phyloP scores from a whole-genome alignment of 2,888 invertebrate genomes.

The Hypsopygia costalis region DNA sequence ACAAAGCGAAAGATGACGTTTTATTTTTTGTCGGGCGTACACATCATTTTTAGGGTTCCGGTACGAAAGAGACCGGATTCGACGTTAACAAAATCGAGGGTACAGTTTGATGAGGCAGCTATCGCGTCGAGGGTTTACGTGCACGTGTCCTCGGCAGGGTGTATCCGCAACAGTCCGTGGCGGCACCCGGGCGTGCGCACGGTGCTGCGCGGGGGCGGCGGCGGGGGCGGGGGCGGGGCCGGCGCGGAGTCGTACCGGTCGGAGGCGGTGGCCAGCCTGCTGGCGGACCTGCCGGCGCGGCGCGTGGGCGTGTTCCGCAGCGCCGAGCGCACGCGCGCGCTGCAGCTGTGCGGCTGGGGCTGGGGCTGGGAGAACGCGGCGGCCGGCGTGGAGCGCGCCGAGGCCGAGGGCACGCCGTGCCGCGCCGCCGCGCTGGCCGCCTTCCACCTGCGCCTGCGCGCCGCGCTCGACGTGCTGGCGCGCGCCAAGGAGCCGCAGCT shows the following conservation, averaged over 20 bases:
- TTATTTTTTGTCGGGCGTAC: no score
- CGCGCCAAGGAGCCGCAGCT: conserved; percentile 74
- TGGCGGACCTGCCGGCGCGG: conserved; percentile 83
- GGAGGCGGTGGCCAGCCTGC: conserved; percentile 80
- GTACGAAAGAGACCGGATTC: no score
- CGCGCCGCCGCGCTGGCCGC: conserved; percentile 95
- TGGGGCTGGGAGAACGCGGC: conserved; percentile 85
- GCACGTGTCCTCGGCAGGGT: conserved; percentile 52
- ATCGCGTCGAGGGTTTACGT: no score
- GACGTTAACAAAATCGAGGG: no score
- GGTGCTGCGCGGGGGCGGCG: conserved; percentile 58
- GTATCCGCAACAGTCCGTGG: conserved; percentile 77
- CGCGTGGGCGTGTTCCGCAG: conserved; percentile 58
- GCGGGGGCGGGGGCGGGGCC: conserved; percentile 28
- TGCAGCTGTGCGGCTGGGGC: conserved; percentile 95
- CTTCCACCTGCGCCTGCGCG: conserved; percentile 91
- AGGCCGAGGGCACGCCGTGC: conserved; percentile 85
- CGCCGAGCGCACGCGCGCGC: conserved; percentile 87
- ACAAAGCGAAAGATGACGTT: no score
- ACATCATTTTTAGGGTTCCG: no score
- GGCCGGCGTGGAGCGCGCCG: conserved; percentile 80
- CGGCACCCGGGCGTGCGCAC: conserved; percentile 83
- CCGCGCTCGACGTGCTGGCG: conserved; percentile 92
- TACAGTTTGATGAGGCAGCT: no score
- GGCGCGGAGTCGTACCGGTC: conserved; percentile 77